A percentile compares a stretch with the other conserved stretches of the same genome.
Evolutionary conservation across 2,888 invertebrate genomes (phyloP).

Genomic region (Megaustenia siamemsis): DNA sequence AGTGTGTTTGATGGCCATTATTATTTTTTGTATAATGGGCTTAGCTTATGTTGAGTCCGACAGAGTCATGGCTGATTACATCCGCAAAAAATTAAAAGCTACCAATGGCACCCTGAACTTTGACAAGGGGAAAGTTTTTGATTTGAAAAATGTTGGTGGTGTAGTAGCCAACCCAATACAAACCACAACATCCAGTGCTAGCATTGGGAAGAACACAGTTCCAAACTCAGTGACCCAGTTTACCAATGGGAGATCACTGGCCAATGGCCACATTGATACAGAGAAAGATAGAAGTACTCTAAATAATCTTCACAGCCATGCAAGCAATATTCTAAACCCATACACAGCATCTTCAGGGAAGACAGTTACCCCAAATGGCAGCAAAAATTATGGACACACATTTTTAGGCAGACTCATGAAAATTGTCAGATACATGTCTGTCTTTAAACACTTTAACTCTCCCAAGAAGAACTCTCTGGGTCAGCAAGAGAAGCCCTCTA

Average conservation of each 20-base stretch:
- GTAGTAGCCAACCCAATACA: neutral
- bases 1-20: conserved; percentile 81
- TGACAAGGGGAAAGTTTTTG: conserved; percentile 82
- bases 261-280: conserved; percentile 34
- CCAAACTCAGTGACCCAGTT: neutral
- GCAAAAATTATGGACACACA: conserved; percentile 20
- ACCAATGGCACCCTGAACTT: conserved; percentile 82
- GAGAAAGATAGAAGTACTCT: conserved; percentile 24
- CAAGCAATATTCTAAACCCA: conserved; percentile 31
- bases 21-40: conserved; percentile 85
- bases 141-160: conserved; percentile 77
- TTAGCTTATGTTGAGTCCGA: conserved; percentile 88
- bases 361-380: conserved; percentile 27
- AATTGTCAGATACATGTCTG: conserved; percentile 10
- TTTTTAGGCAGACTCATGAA: conserved; percentile 37
- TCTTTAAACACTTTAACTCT: conserved; percentile 41
- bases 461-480: conserved; percentile 14
- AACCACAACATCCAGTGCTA: conserved; percentile 10
- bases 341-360: conserved; percentile 11
- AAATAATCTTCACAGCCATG: conserved; percentile 25
- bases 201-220: conserved; percentile 3
- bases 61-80: conserved; percentile 82
- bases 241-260: neutral
- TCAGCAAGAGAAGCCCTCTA: conserved; percentile 52
- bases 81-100: conserved; percentile 70